phyloP scores from a whole-genome alignment of 2,113 vertebrate species.

The Anhinga anhinga region DNA sequence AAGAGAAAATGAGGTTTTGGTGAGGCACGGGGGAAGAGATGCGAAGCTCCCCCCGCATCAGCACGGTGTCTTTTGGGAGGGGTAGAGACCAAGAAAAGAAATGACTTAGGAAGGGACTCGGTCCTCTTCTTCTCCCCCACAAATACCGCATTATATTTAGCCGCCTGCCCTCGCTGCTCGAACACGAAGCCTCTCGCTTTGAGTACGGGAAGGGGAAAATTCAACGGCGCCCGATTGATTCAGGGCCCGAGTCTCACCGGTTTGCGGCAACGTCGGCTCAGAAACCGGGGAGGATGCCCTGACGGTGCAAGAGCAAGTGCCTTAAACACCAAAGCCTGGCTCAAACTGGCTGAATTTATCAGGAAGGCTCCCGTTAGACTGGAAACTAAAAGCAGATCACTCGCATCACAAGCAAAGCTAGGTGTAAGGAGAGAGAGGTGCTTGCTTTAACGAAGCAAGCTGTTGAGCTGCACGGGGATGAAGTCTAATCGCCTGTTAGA shows the following conservation, averaged over 20 bases:
- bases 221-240: fast-evolving
- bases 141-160: neutral
- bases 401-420: fast-evolving
- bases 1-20: neutral
- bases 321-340: neutral
- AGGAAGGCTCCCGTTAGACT: neutral
- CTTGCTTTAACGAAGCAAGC: neutral
- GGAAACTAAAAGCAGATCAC: neutral
- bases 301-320: neutral
- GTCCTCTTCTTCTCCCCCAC: neutral
- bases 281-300: fast-evolving
- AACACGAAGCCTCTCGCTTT: neutral
- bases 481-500: too few relatives aligned
- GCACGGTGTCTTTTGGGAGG: fast-evolving
- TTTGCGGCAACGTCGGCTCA: fast-evolving
- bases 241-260: fast-evolving
- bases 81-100: fast-evolving
- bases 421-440: neutral
- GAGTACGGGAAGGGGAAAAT: neutral
- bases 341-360: neutral
- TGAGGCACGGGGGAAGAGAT: fast-evolving
- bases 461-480: neutral
- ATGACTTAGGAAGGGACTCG: fast-evolving
- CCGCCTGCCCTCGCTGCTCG: neutral
- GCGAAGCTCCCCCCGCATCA: fast-evolving